Evolutionary conservation across 2,113 vertebrate species (phyloP).

Genomic region (Choloepus hoffmanni): DNA sequence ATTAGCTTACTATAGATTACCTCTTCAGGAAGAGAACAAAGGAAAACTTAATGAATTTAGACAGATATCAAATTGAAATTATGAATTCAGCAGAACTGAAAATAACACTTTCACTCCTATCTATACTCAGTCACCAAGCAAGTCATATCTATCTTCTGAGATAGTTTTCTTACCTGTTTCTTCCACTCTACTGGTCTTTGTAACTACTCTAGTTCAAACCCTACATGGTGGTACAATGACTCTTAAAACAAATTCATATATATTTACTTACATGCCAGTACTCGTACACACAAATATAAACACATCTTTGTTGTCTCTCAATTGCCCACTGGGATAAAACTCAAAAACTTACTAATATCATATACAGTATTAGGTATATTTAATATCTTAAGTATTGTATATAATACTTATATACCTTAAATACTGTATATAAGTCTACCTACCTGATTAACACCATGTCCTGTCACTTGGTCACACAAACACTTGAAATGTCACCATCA

Average conservation of each 20-base stretch:
- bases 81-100: conserved; percentile 25
- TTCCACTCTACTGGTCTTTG: background rate
- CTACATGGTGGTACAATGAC: background rate
- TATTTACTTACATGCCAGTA: background rate
- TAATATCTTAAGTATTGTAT: too few species aligned
- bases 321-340: background rate
- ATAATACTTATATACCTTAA: too few species aligned
- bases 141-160: conserved; percentile 5
- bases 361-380: background rate
- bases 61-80: background rate
- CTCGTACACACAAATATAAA: background rate
- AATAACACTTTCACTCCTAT: conserved; percentile 26
- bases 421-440: background rate
- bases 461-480: background rate
- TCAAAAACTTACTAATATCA: background rate
- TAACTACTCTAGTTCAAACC: background rate
- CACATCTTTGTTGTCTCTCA: background rate
- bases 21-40: conserved; percentile 36
- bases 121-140: background rate
- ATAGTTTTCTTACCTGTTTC: background rate
- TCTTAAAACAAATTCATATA: background rate
- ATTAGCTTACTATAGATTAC: conserved; percentile 26
- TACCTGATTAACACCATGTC: background rate
- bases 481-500: background rate
- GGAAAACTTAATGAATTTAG: conserved; percentile 45